phyloP scores from a whole-genome alignment of 2,888 invertebrate genomes.

The Lycophotia porphyrea region DNA sequence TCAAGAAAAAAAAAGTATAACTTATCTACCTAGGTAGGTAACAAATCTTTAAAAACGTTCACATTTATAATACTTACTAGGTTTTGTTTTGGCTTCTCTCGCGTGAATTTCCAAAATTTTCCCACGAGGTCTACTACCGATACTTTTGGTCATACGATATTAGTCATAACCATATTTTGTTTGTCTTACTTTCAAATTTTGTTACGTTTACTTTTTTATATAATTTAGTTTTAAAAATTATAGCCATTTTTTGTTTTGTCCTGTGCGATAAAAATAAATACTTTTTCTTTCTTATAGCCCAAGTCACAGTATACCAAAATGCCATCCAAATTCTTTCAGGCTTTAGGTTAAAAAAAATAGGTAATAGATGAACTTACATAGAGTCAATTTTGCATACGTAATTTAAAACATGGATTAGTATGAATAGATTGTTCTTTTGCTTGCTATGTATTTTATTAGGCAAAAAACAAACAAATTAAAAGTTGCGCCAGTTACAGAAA shows the following conservation, averaged over 20 bases:
- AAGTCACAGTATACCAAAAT: background rate
- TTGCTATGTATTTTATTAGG: background rate
- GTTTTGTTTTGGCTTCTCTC: background rate
- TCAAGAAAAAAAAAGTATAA: background rate
- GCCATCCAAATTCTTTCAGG: background rate
- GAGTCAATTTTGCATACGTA: background rate
- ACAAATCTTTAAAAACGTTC: background rate
- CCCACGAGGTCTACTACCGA: background rate
- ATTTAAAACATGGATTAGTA: background rate
- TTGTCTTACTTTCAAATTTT: no score
- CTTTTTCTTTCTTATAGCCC: no score
- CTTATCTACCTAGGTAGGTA: background rate
- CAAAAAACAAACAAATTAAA: background rate
- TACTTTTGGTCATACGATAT: background rate
- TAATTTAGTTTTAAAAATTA: no score
- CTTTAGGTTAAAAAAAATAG: background rate
- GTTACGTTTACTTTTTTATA: no score
- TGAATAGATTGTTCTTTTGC: no score
- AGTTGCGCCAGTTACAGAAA: no score
- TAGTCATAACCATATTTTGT: no score
- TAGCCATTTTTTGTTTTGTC: no score
- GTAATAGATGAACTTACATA: background rate
- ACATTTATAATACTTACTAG: background rate
- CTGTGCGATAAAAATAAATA: no score
- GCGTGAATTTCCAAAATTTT: background rate